These are phyloP conservation scores for Desmophyllum pertusum DNA, from an alignment of 92 coral and sea anemone species.

Conservation along the genomic window DNA sequence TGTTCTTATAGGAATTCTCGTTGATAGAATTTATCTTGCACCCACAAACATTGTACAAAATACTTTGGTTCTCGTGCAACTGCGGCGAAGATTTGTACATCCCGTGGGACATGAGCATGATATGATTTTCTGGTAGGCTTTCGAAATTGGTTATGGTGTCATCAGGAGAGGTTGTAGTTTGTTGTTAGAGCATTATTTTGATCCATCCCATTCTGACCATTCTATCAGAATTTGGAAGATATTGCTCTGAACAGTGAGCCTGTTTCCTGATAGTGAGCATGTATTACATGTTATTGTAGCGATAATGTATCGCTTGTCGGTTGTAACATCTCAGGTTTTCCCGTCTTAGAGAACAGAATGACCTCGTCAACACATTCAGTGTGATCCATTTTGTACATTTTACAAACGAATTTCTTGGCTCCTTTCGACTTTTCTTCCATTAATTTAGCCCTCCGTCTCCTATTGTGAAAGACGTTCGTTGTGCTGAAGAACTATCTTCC, in stretches of 20 bases:
- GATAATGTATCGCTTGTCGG: slow-evolving; percentile 52
- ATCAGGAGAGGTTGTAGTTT: slow-evolving; percentile 49
- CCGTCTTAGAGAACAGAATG: not conserved
- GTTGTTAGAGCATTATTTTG: slow-evolving; percentile 24
- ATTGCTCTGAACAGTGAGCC: slow-evolving; percentile 37
- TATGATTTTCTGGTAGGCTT: slow-evolving; percentile 58
- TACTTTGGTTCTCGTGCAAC: not conserved
- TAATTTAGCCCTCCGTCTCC: slow-evolving; percentile 48
- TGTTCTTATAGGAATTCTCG: not conserved
- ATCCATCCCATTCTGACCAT: not conserved
- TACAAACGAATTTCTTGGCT: slow-evolving; percentile 57
- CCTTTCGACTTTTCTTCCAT: slow-evolving; percentile 37
- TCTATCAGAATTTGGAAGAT: slow-evolving; percentile 32
- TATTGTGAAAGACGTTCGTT: slow-evolving; percentile 39
- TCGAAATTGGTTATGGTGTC: slow-evolving; percentile 64
- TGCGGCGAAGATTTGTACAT: slow-evolving; percentile 60
- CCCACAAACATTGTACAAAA: not conserved
- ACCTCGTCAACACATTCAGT: slow-evolving; percentile 41
- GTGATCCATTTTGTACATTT: slow-evolving; percentile 46
- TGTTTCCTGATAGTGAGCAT: slow-evolving; percentile 59
- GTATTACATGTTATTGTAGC: slow-evolving; percentile 35
- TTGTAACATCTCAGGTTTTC: not conserved
- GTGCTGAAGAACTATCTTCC: slow-evolving; percentile 26
- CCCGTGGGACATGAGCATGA: slow-evolving; percentile 58
- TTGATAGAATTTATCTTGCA: not conserved